Evolutionary conservation across 2,888 invertebrate species (phyloP).

Genomic region (Tetragnatha montana): DNA sequence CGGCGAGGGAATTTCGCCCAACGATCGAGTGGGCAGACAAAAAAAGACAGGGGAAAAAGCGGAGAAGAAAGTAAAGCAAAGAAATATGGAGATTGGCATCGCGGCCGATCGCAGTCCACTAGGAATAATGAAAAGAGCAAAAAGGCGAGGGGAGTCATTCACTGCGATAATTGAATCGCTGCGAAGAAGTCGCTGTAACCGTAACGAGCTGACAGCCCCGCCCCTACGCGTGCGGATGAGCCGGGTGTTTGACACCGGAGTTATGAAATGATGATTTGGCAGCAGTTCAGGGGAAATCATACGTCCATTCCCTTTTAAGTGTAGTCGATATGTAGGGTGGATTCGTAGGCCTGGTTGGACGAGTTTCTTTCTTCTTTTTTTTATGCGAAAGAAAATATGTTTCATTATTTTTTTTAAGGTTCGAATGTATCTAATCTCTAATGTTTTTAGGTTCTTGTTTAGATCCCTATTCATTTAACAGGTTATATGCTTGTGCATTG

Average conservation of each 20-base stretch:
- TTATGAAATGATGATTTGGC: neutral
- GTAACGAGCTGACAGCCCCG: slow-evolving; percentile 33
- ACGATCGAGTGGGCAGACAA: slow-evolving; percentile 64
- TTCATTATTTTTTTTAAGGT: no score
- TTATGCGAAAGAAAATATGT: no score
- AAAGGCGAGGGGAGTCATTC: slow-evolving; percentile 35
- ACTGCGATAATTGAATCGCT: slow-evolving; percentile 67
- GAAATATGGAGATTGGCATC: slow-evolving; percentile 68
- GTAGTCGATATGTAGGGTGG: no score
- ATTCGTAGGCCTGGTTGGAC: no score
- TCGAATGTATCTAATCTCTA: no score
- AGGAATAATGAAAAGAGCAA: slow-evolving; percentile 58
- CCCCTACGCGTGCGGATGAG: slow-evolving; percentile 34
- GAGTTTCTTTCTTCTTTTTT: no score
- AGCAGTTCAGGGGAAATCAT: no score
- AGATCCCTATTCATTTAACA: no score
- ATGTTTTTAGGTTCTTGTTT: no score
- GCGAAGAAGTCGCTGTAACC: slow-evolving; percentile 39
- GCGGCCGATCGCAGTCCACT: slow-evolving; percentile 53
- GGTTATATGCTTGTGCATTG: no score
- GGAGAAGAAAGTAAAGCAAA: slow-evolving; percentile 31
- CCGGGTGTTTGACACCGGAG: neutral
- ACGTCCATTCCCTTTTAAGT: no score
- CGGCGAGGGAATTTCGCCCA: slow-evolving; percentile 14
- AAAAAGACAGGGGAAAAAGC: slow-evolving; percentile 22